phyloP scores from a whole-genome alignment of 2,797 vertebrate genomes.

The Onychomys leucogaster region DNA sequence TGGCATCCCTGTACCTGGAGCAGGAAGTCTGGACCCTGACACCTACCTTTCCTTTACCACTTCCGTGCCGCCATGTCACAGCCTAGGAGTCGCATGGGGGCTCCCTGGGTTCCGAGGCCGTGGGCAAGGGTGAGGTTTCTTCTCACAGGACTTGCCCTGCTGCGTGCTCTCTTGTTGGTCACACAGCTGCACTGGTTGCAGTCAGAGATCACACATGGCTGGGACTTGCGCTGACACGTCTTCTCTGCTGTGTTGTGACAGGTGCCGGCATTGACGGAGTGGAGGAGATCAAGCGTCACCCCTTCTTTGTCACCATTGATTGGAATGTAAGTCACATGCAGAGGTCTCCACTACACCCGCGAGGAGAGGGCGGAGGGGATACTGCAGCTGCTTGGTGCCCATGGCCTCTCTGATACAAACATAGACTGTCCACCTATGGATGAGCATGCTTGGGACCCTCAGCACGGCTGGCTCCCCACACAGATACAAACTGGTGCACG shows the following conservation, averaged over 20 bases:
- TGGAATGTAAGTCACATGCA: slow-evolving; percentile 94
- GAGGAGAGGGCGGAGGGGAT: accelerated
- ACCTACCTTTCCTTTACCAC: background rate
- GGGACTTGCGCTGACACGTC: background rate
- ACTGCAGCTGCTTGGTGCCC: accelerated
- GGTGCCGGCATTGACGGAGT: slow-evolving; percentile 97
- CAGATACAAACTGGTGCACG: background rate
- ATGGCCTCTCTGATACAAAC: background rate
- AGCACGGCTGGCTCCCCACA: accelerated
- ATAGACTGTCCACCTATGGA: background rate
- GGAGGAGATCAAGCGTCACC: slow-evolving; percentile 98
- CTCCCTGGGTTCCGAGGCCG: background rate
- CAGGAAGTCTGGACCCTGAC: background rate
- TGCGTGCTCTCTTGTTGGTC: accelerated
- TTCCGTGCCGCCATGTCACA: background rate
- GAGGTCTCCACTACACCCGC: accelerated
- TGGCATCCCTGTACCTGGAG: background rate
- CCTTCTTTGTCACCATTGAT: slow-evolving; percentile 98
- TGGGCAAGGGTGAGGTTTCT: background rate
- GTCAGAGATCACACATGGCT: background rate
- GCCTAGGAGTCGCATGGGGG: background rate
- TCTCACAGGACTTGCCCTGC: background rate
- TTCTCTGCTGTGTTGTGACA: slow-evolving; percentile 79
- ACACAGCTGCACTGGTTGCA: accelerated
- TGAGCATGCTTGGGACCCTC: background rate